Conservation (phyloP, 2,888 invertebrate species). For the Rhorus exstirpatorius region DNA sequence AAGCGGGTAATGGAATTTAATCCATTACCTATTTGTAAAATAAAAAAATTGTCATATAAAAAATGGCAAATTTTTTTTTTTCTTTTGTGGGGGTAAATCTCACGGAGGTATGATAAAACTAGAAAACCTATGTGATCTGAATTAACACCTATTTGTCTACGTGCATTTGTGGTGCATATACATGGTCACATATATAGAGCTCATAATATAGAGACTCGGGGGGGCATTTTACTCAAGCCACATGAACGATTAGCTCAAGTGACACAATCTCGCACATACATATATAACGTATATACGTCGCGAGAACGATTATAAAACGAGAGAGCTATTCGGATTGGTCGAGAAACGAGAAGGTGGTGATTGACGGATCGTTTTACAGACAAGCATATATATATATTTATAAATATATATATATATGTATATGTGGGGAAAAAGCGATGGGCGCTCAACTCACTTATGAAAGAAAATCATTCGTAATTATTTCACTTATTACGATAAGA, state of each 20-base stretch:
- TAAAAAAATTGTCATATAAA: too few species aligned
- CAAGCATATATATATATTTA: background rate
- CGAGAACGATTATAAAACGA: constrained; percentile 35
- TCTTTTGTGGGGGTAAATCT: too few species aligned
- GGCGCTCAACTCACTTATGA: too few species aligned
- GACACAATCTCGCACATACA: constrained; percentile 65
- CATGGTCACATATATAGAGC: too few species aligned
- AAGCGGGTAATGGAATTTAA: too few species aligned
- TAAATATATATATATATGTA: too few species aligned
- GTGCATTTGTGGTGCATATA: background rate
- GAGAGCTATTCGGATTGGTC: constrained; percentile 59
- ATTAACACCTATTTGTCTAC: background rate
- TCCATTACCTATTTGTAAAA: too few species aligned
- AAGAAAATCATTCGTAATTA: too few species aligned
- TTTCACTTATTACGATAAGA: too few species aligned
- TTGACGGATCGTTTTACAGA: constrained; percentile 66
- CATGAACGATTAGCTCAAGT: constrained; percentile 65
- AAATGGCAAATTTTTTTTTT: background rate
- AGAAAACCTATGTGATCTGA: background rate
- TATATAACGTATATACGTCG: constrained; percentile 28
- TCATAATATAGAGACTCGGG: background rate
- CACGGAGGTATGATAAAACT: too few species aligned
- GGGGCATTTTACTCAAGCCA: constrained; percentile 47
- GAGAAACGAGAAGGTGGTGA: constrained; percentile 63
- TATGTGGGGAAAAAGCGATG: constrained; percentile 36